Conservation (phyloP, 2,797 vertebrate species). For the Chelon labrosus region DNA sequence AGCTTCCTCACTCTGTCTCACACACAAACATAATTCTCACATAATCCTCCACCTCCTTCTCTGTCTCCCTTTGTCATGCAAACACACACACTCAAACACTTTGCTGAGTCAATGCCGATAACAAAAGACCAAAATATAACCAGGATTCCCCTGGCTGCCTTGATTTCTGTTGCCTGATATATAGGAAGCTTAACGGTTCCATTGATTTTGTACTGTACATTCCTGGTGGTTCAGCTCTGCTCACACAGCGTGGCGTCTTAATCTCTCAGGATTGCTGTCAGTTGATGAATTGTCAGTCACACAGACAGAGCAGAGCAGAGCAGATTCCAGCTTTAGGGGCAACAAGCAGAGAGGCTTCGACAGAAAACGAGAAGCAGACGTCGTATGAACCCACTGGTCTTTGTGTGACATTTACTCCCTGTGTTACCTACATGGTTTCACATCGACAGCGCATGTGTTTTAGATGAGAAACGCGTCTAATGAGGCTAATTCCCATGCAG, state of each 20-base stretch:
- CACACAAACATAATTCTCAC: conserved; percentile 43
- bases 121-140: conserved; percentile 56
- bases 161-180: conserved; percentile 59
- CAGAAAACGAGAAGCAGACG: conserved; percentile 30
- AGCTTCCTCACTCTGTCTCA: conserved; percentile 15
- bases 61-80: conserved; percentile 44
- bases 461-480: conserved; percentile 13
- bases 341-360: conserved; percentile 35
- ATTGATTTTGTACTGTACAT: conserved; percentile 62
- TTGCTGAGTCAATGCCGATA: conserved; percentile 60
- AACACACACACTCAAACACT: conserved; percentile 27
- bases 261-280: conserved; percentile 68
- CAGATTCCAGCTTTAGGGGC: conserved; percentile 52
- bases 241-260: conserved; percentile 58
- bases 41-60: conserved; percentile 52
- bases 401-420: conserved; percentile 2
- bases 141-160: conserved; percentile 50
- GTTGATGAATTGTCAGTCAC: conserved; percentile 67
- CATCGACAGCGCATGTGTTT: background rate
- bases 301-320: conserved; percentile 32
- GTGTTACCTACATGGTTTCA: conserved; percentile 4
- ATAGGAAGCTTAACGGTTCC: conserved; percentile 67
- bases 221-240: conserved; percentile 62
- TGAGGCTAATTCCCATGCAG: conserved; percentile 13
- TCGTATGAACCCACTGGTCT: conserved; percentile 2